Conservation (phyloP, 2,888 invertebrate species). For the Diplolepis rosae region DNA sequence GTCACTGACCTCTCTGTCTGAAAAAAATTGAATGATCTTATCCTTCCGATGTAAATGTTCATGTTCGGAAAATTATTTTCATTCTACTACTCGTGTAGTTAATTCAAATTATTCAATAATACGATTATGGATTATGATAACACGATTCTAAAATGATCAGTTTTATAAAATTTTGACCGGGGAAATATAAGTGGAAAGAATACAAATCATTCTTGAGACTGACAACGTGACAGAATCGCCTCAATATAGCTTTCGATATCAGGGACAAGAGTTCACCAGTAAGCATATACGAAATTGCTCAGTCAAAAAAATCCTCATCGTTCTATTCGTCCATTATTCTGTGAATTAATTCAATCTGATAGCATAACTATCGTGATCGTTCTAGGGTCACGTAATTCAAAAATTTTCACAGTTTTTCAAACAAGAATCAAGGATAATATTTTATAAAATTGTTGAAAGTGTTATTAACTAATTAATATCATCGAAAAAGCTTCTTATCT, state of each 20-base stretch:
- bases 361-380: neutral
- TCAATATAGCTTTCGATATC: neutral
- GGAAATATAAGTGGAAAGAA: neutral
- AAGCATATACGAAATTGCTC: constrained; percentile 43
- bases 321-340: neutral
- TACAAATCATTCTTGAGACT: neutral
- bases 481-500: too few species aligned
- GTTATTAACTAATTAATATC: too few species aligned
- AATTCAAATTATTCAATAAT: too few species aligned
- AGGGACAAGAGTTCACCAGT: constrained; percentile 37
- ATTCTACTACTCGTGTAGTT: too few species aligned
- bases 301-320: constrained; percentile 32
- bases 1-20: too few species aligned
- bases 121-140: too few species aligned
- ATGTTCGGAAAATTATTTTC: neutral
- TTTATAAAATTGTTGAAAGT: too few species aligned
- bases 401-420: neutral
- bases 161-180: neutral
- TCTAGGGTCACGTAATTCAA: neutral
- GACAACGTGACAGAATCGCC: constrained; percentile 2
- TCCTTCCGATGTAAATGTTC: too few species aligned
- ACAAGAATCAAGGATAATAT: neutral
- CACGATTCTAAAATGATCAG: neutral
- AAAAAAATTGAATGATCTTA: too few species aligned
- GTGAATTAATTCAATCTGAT: constrained; percentile 1